Evolutionary conservation across 2,113 vertebrate species (phyloP).

Genomic region (Plotosus lineatus): DNA sequence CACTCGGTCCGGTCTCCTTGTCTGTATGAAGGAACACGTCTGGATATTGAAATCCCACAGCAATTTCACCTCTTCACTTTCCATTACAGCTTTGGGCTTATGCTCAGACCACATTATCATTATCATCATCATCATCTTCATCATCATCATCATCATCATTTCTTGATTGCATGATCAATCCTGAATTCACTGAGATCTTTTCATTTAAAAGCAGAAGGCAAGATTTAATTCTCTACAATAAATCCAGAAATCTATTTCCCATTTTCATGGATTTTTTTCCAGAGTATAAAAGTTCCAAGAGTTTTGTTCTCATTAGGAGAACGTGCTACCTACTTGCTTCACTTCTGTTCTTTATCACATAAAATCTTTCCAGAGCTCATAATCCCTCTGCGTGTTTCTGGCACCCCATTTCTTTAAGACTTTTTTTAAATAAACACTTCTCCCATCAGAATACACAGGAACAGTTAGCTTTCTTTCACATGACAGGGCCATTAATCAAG

Average conservation of each 20-base stretch:
- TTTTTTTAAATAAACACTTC: background rate
- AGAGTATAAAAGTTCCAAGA: background rate
- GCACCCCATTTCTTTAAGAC: background rate
- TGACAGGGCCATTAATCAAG: constrained; percentile 3
- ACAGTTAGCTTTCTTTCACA: background rate
- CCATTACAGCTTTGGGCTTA: background rate
- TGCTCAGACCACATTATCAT: background rate
- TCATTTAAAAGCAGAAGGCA: background rate
- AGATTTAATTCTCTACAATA: background rate
- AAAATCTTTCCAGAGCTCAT: background rate
- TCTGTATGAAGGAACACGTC: no score
- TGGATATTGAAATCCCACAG: no score
- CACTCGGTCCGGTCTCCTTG: no score
- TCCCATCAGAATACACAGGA: background rate
- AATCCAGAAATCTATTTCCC: background rate
- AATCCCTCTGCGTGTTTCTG: background rate
- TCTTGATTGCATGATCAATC: background rate
- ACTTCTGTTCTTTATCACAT: background rate
- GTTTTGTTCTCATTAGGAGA: constrained; percentile 2
- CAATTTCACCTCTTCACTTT: no score
- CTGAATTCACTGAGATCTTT: background rate
- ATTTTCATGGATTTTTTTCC: background rate
- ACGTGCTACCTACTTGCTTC: background rate
- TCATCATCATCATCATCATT: background rate
- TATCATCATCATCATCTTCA: background rate